phyloP scores from a whole-genome alignment of 1,140 invertebrate genomes.

The Choristoneura fumiferana region DNA sequence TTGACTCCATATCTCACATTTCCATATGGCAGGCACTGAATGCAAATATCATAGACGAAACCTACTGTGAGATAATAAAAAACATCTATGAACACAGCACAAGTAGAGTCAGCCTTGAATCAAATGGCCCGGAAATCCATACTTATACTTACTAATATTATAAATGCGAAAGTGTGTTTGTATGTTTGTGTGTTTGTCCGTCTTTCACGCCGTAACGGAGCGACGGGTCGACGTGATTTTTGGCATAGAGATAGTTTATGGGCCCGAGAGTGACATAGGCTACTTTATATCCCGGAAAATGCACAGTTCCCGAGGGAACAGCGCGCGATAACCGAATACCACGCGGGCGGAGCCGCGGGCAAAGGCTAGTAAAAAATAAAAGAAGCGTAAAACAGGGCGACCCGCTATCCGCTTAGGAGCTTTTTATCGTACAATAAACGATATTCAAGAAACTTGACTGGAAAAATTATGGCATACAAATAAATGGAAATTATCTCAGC shows the following conservation, averaged over 20 bases:
- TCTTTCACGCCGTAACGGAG: too few relatives aligned
- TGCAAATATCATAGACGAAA: conserved; percentile 2
- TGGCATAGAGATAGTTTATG: too few relatives aligned
- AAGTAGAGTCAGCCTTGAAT: background rate
- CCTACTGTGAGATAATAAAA: conserved; percentile 6
- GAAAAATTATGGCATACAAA: background rate
- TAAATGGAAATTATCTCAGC: conserved; percentile 5
- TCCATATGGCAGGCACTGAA: conserved; percentile 4
- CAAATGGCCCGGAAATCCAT: background rate
- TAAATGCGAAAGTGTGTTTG: too few relatives aligned
- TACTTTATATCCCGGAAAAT: too few relatives aligned
- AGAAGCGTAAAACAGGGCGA: conserved; percentile 4
- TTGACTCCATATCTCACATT: conserved; percentile 1
- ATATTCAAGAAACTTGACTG: conserved; percentile 5
- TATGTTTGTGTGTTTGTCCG: too few relatives aligned
- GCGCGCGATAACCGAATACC: too few relatives aligned
- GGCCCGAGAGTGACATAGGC: too few relatives aligned
- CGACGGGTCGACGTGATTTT: too few relatives aligned
- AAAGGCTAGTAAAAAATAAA: too few relatives aligned
- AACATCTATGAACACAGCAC: background rate
- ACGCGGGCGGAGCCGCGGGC: too few relatives aligned
- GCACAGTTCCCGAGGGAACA: too few relatives aligned
- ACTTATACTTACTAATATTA: too few relatives aligned
- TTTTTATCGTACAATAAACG: background rate
- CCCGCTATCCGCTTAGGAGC: background rate